A percentile compares a stretch with the other conserved stretches of the same genome.
These are phyloP conservation scores for Nephrotoma appendiculata DNA, from an alignment of 2,888 invertebrate genomes.

Conservation along the genomic window DNA sequence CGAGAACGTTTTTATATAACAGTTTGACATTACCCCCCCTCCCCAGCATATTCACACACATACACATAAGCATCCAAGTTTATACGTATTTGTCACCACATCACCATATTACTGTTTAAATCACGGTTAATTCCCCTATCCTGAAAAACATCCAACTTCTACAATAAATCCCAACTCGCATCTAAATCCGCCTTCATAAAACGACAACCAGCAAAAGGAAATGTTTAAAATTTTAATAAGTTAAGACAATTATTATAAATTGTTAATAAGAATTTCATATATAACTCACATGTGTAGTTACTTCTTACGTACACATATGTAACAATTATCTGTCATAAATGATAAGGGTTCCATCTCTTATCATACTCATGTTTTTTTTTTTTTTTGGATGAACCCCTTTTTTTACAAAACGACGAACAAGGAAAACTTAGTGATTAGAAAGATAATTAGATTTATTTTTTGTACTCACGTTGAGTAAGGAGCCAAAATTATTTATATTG, in stretches of 20 bases:
- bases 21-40: no score
- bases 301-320: neutral
- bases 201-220: neutral
- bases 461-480: neutral
- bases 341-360: neutral
- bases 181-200: no score
- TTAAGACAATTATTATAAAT: neutral
- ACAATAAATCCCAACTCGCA: neutral
- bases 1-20: no score
- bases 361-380: neutral
- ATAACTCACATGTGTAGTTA: neutral
- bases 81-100: neutral
- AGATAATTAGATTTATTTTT: neutral
- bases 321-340: neutral
- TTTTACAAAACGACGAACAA: neutral
- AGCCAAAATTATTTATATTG: neutral
- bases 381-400: neutral
- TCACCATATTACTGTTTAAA: neutral
- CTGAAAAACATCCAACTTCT: neutral
- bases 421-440: neutral
- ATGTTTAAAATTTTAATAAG: neutral
- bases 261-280: neutral
- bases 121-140: neutral
- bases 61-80: no score
- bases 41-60: no score